Percentiles rank a stretch among this genome's conserved stretches.
phyloP scores from a whole-genome alignment of 2,888 invertebrate species.

The Pterostichus niger region DNA sequence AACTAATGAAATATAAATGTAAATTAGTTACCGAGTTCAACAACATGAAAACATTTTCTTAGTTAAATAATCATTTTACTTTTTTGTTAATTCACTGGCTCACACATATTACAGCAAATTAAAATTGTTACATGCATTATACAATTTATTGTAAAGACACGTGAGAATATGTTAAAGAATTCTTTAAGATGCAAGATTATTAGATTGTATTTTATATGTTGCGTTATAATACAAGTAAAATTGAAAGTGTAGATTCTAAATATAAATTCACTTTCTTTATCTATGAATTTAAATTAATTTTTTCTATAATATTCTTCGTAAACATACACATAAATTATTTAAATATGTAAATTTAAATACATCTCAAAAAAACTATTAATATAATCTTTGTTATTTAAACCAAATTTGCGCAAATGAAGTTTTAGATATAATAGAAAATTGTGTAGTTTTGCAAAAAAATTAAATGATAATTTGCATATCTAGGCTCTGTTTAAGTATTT shows the following conservation, averaged over 20 bases:
- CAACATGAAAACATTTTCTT: slow-evolving; percentile 11
- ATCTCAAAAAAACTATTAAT: too few species aligned
- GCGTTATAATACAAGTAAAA: slow-evolving; percentile 26
- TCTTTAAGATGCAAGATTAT: neutral
- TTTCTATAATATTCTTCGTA: slow-evolving; percentile 1
- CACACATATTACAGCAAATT: neutral
- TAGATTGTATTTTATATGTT: neutral
- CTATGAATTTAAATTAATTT: slow-evolving; percentile 30
- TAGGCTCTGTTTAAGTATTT: too few species aligned
- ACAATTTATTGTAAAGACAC: neutral
- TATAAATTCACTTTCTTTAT: slow-evolving; percentile 31
- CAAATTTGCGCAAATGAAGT: too few species aligned
- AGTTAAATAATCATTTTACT: slow-evolving; percentile 31
- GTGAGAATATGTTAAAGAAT: slow-evolving; percentile 25
- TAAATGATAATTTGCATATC: too few species aligned
- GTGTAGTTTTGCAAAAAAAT: too few species aligned
- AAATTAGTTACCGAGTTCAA: slow-evolving; percentile 8
- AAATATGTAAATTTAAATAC: slow-evolving; percentile 10
- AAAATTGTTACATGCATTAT: slow-evolving; percentile 21
- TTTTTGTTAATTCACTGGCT: neutral
- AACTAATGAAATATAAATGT: slow-evolving; percentile 11
- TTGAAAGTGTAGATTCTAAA: slow-evolving; percentile 28
- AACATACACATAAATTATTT: slow-evolving; percentile 12
- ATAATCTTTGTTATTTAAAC: too few species aligned
- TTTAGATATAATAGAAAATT: too few species aligned